phyloP scores from a whole-genome alignment of 1,140 invertebrate species.

The Lordiphosa mommai region DNA sequence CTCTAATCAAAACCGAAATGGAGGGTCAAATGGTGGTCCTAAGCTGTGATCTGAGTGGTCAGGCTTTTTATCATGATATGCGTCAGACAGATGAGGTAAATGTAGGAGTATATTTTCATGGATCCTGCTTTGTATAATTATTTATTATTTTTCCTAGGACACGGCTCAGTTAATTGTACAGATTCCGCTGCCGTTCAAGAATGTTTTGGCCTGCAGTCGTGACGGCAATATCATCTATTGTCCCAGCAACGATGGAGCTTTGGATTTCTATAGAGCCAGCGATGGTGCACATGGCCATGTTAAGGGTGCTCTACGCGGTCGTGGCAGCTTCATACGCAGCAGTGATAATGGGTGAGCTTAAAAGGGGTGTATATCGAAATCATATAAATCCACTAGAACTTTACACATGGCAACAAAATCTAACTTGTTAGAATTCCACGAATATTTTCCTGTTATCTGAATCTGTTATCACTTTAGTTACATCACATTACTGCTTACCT shows the following conservation, averaged over 20 bases:
- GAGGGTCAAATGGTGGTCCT: conserved; percentile 42
- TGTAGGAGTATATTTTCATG: too few species aligned
- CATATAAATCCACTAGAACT: too few species aligned
- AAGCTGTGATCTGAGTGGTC: conserved; percentile 73
- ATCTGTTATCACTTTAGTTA: too few species aligned
- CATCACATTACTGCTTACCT: too few species aligned
- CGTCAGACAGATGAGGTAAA: conserved; percentile 54
- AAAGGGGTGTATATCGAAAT: too few species aligned
- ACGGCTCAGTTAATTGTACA: conserved; percentile 53
- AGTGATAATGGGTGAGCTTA: conserved; percentile 78
- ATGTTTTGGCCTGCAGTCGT: conserved; percentile 54
- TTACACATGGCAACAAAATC: too few species aligned
- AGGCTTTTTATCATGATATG: conserved; percentile 68
- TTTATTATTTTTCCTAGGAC: too few species aligned
- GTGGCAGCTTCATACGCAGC: conserved; percentile 56
- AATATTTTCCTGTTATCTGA: too few species aligned
- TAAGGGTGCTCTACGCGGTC: conserved; percentile 58
- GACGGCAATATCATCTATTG: conserved; percentile 63
- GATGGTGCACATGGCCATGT: conserved; percentile 56
- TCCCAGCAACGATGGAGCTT: conserved; percentile 60
- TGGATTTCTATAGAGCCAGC: conserved; percentile 58
- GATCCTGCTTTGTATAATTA: too few species aligned
- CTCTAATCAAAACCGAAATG: conserved; percentile 35
- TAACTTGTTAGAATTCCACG: too few species aligned
- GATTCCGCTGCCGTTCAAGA: conserved; percentile 75